Base-by-base conservation (phyloP, 2,888 invertebrate species). In the Onthophagus sagittarius region DNA sequence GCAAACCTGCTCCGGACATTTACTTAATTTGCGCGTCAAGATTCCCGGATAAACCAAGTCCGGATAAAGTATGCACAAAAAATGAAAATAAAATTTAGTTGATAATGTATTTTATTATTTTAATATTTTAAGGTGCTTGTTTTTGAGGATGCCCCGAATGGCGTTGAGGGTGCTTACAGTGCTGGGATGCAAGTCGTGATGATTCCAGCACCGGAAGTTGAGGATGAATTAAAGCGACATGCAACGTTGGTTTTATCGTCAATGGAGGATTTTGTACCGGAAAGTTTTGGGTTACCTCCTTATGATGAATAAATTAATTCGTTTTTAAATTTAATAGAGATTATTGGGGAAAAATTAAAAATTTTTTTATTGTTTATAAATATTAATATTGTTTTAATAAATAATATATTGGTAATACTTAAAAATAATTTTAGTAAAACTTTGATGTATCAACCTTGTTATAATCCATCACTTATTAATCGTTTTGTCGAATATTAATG, bases 1-100 rank as follows among this genome's bases (percentile, higher is more conserved):
- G 92, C 9, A 93, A 93, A 85, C 93, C 93, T 3, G 87, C 87
- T 63, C 93, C 93, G 0, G 92, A 93, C 82, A 90, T 90, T 76
- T 93, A 91, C 82, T 83, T 90, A n/a, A 87, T 91, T 6, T 89
- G 89, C 79, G 90, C 90, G 1, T 84, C 85, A n/a, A 82, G 91
- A 72, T 92, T 92, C 82, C 82, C 86, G 0, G 88, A 88, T 76
- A 81, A 86, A 70, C 88, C 88, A 2, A 80, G 85, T 77, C 85
- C 87, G n/a, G 80, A 81, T 9, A 53, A 53, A 53, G 39, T 53
- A 53, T 23, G 3, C 23, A 1, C 23, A 3, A 23, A 23, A 23
- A 23, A 23, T n/a, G n/a, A n/a, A n/a, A n/a, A n/a, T n/a, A n/a
- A n/a, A 11, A 7, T 2, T 53, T 11, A 4, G 5, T 53, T 53